A percentile compares a stretch with the other conserved stretches of the same genome.
phyloP scores from a whole-genome alignment of 1,140 invertebrate species.

The Drosophila seguyi region DNA sequence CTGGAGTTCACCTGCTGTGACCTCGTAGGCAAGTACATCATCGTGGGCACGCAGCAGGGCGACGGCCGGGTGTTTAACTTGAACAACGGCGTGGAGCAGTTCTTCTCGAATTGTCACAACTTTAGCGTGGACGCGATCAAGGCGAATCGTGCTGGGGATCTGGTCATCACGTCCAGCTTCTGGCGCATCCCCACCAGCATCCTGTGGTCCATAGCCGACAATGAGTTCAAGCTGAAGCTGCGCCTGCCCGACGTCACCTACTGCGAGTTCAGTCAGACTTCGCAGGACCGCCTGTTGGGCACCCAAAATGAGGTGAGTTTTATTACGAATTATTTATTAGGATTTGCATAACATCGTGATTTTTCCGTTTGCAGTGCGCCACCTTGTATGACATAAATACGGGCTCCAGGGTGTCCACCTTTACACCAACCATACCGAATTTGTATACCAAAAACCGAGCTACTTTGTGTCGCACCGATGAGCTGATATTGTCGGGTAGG shows the following conservation, averaged over 20 bases:
- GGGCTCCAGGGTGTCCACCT: slow-evolving; percentile 89
- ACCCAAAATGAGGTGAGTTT: slow-evolving; percentile 91
- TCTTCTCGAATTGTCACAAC: slow-evolving; percentile 92
- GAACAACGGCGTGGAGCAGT: slow-evolving; percentile 91
- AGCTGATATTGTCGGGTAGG: slow-evolving; percentile 94
- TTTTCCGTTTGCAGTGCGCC: slow-evolving; percentile 86
- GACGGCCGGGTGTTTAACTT: slow-evolving; percentile 95
- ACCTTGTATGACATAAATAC: slow-evolving; percentile 95
- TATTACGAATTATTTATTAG: no score
- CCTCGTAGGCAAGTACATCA: slow-evolving; percentile 89
- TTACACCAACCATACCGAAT: slow-evolving; percentile 94
- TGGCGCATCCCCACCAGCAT: slow-evolving; percentile 93
- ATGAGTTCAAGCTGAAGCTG: slow-evolving; percentile 90
- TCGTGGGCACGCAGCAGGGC: slow-evolving; percentile 94
- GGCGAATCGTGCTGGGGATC: slow-evolving; percentile 89
- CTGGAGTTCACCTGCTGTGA: slow-evolving; percentile 92
- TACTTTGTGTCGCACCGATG: slow-evolving; percentile 97
- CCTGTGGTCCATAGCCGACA: slow-evolving; percentile 92
- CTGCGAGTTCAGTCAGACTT: slow-evolving; percentile 95
- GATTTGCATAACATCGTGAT: not conserved
- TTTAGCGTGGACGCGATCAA: slow-evolving; percentile 92
- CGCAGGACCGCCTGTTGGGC: slow-evolving; percentile 94
- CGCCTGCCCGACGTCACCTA: slow-evolving; percentile 93
- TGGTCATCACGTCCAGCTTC: slow-evolving; percentile 94
- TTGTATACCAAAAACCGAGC: slow-evolving; percentile 97